A percentile compares a stretch with the other conserved stretches of the same genome.
These are phyloP conservation scores for Pomacea canaliculata DNA, from an alignment of 2,888 invertebrate genomes.

Conservation along the genomic window DNA sequence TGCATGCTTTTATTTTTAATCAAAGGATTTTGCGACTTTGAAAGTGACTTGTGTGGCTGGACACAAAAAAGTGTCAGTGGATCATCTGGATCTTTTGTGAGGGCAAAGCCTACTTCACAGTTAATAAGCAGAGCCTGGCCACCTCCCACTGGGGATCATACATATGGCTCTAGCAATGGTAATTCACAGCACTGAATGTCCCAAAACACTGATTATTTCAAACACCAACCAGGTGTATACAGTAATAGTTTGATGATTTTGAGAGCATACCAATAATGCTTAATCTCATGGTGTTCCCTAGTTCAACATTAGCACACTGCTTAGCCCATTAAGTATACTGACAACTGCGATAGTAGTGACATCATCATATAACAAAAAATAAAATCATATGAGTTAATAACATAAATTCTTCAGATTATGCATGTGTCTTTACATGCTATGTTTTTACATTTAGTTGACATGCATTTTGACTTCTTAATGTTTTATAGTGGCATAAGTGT, in stretches of 20 bases:
- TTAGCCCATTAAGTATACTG: no score
- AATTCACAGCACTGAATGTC: background rate
- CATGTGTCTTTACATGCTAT: no score
- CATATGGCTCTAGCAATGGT: conserved; percentile 54
- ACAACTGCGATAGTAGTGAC: no score
- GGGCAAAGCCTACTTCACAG: conserved; percentile 19
- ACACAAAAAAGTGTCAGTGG: conserved; percentile 37
- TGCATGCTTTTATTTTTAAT: no score
- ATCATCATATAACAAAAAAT: no score
- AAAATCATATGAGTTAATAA: no score
- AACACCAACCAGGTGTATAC: background rate
- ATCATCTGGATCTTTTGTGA: background rate
- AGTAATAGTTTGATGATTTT: background rate
- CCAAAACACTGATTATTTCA: background rate
- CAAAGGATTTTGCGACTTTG: conserved; percentile 43
- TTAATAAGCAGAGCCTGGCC: conserved; percentile 19
- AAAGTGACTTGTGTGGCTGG: conserved; percentile 55
- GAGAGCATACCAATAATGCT: background rate
- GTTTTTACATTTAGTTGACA: no score
- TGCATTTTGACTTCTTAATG: no score
- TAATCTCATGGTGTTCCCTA: background rate
- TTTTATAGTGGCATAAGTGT: no score
- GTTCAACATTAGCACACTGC: no score
- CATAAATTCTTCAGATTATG: no score
- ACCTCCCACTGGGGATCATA: conserved; percentile 55